Base-by-base conservation (phyloP, 2,113 vertebrate species). In the Hippotragus niger region DNA sequence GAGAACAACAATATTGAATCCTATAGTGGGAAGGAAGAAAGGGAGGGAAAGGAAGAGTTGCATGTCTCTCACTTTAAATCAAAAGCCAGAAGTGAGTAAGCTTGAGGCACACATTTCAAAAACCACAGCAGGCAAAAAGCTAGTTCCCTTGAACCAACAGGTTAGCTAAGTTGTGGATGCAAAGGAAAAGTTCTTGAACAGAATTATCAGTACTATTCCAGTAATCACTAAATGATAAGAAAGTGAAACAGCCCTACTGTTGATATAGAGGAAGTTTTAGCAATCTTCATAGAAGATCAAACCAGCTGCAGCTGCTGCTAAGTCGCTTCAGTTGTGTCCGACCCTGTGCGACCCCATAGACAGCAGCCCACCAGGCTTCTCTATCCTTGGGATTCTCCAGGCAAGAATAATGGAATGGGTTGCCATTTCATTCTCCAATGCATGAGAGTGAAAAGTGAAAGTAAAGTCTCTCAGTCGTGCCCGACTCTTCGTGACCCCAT, bases 261-360 rank as follows among this genome's bases (percentile, higher is more conserved):
- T 83, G 50, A 52, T 52, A 81, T 52, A 21, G 78, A 52, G 31
- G 11, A n/a, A n/a, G 10, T 33, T 83, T 83, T 53, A 53, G 50
- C n/a, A 13, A 7, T 83, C 50, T 53, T 19, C 50, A 36, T 8
- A 53, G 80, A 52, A 21, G 80, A 83, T 36, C 33, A 53, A 82
- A 82, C 6, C 50, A 83, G 50, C 19, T 36, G 67, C 67, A 40
- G n/a, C n/a, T 40, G 9, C 67, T 71, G n/a, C 67, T 71, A 71
- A 40, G n/a, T 40, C 0, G 0, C 19, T 13, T 71, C n/a, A 40
- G n/a, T 23, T 1, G 0, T 71, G 67, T 71, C 67, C 0, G 0
- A 71, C n/a, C 67, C 5, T 71, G n/a, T 23, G n/a, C 1, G 0
- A 40, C 10, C 19, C 19, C 19, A 71, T 71, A 71, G 67, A 71